Conservation (phyloP, 2,797 vertebrate species). For the Dendrocincla tyrannina region DNA sequence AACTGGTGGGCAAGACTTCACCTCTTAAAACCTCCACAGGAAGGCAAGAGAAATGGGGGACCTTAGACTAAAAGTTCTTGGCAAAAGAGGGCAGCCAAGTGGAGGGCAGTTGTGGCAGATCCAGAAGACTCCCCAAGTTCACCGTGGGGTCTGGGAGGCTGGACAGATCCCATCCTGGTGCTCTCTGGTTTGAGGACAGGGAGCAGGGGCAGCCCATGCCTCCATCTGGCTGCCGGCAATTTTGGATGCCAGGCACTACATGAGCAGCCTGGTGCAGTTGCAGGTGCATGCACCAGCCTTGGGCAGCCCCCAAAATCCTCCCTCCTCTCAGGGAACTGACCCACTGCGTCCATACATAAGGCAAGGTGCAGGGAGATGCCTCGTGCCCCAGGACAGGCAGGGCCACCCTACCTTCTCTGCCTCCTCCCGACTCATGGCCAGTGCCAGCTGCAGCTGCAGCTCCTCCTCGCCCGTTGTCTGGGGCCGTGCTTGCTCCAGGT, state of each 20-base stretch:
- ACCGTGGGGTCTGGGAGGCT: background rate
- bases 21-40: background rate
- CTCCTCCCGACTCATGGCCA: constrained; percentile 96
- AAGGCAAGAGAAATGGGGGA: background rate
- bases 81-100: background rate
- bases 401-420: constrained; percentile 88
- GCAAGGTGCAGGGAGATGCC: background rate
- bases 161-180: background rate
- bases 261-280: background rate
- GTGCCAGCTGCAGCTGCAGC: constrained; percentile 90
- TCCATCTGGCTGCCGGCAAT: background rate
- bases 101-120: background rate
- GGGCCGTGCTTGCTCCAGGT: constrained; percentile 92
- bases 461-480: constrained; percentile 96
- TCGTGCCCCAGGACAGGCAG: rapidly evolving
- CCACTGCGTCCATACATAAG: background rate
- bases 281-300: background rate
- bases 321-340: background rate
- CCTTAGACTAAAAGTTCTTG: background rate
- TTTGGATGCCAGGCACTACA: background rate
- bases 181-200: rapidly evolving
- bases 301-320: background rate
- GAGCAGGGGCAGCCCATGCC: background rate
- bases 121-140: background rate
- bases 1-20: background rate